Evolutionary conservation across 2,888 invertebrate genomes (phyloP), one percentile per base, ranked within the genome.

Genomic region (Lithosia quadra): DNA sequence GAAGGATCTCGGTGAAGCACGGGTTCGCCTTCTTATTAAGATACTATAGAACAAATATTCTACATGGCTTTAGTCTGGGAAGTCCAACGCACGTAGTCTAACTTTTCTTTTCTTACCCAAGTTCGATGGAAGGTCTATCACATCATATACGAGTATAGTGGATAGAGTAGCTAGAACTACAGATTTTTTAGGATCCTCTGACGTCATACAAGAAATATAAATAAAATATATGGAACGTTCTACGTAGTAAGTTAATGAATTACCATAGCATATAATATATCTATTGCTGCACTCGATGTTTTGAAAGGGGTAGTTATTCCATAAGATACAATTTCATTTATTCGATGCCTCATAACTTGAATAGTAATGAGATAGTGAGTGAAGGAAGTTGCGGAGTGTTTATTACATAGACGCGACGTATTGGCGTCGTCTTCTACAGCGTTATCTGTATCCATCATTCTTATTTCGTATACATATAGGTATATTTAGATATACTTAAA

Each of bases 361-460:
- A 81, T 83, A 81, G 84, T 85, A 88, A 86, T 88, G 86, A 78
- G 78, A 82, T 78, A 88, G 86, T 88, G 82, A 86, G 83, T 69
- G 68, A 72, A 77, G 82, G 83, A 86, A 82, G 88, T 88, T 85
- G 85, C 87, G 85, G 80, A 87, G 87, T 87, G 87, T 89, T 90
- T 90, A 89, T 88, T 84, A 85, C 84, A 79, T 67, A 80, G 85
- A 80, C 88, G 87, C 88, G 90, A 83, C 90, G 84, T 78, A 76
- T 75, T 80, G 90, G 88, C 90, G 90, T 84, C 89, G 83, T 61
- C 72, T 66, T 62, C 58, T 34, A 34, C 57, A 39, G 8, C 11
- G 55, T 79, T 81, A 81, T 79, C 81, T 81, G 69, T 69, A 73
- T 77, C 74, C 57, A 79, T 81, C 70, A 75, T 65, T 74, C 71